Conservation (phyloP, 2,113 vertebrate genomes). For the Python bivittatus region DNA sequence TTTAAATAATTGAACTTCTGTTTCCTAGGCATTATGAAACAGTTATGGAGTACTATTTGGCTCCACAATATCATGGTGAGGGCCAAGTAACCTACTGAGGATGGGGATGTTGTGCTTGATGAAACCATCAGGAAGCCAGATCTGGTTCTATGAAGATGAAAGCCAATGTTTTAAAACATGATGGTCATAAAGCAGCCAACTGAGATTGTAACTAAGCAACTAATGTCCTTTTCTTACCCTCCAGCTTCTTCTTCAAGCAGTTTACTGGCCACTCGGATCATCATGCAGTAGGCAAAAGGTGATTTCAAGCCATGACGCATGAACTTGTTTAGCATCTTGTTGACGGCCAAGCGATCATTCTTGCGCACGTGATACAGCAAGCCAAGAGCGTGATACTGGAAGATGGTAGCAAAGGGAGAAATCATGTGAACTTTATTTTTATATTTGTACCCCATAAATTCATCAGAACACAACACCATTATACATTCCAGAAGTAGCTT, state of each 20-base stretch:
- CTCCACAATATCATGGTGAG: not conserved
- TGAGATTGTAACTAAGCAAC: not conserved
- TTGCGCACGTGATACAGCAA: slow-evolving; percentile 82
- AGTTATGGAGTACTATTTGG: not conserved
- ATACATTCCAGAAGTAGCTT: fast-evolving
- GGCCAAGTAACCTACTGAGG: not conserved
- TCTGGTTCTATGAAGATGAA: not conserved
- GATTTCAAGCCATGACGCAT: slow-evolving; percentile 80
- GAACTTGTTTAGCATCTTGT: slow-evolving; percentile 84
- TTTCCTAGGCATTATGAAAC: not conserved
- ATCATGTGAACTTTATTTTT: not conserved
- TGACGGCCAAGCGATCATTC: slow-evolving; percentile 80
- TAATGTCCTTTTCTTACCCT: slow-evolving; percentile 61
- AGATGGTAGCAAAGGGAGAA: slow-evolving; percentile 8
- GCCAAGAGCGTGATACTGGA: slow-evolving; percentile 80
- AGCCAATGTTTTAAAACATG: not conserved
- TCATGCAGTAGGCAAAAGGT: slow-evolving; percentile 82
- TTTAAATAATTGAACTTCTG: not conserved
- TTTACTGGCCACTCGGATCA: slow-evolving; percentile 83
- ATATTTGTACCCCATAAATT: not conserved
- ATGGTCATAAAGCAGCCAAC: not conserved
- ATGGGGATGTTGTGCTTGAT: not conserved
- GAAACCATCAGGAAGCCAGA: not conserved
- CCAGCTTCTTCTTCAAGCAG: slow-evolving; percentile 81
- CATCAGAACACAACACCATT: fast-evolving